These are phyloP conservation scores for Triplophysa bombifrons DNA, from an alignment of 2,797 vertebrate species.

Conservation along the genomic window DNA sequence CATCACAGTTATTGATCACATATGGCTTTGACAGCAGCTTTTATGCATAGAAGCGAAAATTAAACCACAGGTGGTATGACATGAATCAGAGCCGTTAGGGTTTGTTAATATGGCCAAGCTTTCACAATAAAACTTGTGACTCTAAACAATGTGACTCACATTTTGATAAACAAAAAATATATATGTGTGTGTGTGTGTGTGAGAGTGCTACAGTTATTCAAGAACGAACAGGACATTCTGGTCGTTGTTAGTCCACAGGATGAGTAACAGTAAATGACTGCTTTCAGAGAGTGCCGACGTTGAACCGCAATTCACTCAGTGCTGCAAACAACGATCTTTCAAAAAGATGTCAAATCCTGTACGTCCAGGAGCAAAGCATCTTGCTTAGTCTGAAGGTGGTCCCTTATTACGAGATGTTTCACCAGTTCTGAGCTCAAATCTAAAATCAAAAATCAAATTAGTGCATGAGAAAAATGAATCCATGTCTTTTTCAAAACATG, in stretches of 20 bases:
- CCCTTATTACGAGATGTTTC: constrained; percentile 58
- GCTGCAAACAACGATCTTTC: constrained; percentile 1
- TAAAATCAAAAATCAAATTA: constrained; percentile 39
- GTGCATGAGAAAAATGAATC: neutral
- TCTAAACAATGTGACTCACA: constrained; percentile 44
- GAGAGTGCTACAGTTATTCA: constrained; percentile 37
- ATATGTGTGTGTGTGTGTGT: neutral
- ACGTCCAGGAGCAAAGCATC: constrained; percentile 59
- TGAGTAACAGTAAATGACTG: constrained; percentile 34
- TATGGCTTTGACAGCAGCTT: constrained; percentile 46
- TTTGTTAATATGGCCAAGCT: constrained; percentile 34
- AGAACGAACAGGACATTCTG: constrained; percentile 50
- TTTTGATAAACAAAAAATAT: constrained; percentile 14
- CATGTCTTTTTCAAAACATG: neutral
- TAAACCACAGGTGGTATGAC: constrained; percentile 19
- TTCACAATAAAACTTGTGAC: constrained; percentile 65
- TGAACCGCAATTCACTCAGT: neutral
- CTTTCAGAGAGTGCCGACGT: constrained; percentile 30
- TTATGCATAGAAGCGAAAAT: constrained; percentile 26
- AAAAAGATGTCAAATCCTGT: constrained; percentile 58
- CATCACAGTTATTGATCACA: constrained; percentile 45
- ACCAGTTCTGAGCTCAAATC: constrained; percentile 62
- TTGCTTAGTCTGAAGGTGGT: constrained; percentile 57
- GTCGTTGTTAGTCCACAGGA: constrained; percentile 51
- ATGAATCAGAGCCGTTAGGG: constrained; percentile 31